Conservation (phyloP, 2,888 invertebrate species). For the Metopia argyrocephala region DNA sequence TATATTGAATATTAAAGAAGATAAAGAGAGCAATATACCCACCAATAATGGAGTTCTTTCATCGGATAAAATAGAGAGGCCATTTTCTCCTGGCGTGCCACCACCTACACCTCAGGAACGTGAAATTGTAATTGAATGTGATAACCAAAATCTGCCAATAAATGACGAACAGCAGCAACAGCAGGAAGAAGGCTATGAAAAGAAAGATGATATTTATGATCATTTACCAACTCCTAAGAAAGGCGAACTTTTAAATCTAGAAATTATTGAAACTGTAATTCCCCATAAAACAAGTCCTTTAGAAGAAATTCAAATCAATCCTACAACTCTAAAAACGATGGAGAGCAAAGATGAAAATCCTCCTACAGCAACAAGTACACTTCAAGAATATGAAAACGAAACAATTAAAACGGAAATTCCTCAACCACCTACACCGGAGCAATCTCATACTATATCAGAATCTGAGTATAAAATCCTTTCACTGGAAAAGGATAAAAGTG, state of each 20-base stretch:
- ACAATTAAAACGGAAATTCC: background rate
- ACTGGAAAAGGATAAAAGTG: too few relatives aligned
- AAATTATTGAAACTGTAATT: background rate
- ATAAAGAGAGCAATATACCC: background rate
- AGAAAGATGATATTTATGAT: background rate
- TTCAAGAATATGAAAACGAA: background rate
- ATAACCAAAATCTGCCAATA: slow-evolving; percentile 13
- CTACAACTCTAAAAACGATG: background rate
- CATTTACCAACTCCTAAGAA: background rate
- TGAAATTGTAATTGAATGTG: slow-evolving; percentile 45
- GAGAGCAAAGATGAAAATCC: background rate
- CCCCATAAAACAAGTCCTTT: background rate
- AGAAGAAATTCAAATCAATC: background rate
- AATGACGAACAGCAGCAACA: slow-evolving; percentile 14
- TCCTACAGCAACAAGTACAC: background rate
- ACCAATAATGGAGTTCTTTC: background rate
- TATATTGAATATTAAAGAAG: background rate
- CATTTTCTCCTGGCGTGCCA: slow-evolving; percentile 15
- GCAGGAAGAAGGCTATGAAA: background rate
- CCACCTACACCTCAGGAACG: slow-evolving; percentile 30
- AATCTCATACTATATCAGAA: too few relatives aligned
- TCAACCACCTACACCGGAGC: too few relatives aligned
- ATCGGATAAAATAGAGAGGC: slow-evolving; percentile 12
- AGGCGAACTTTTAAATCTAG: background rate
- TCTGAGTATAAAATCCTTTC: too few relatives aligned